phyloP scores from a whole-genome alignment of 2,888 invertebrate genomes.

The Dichetophora obliterata region DNA sequence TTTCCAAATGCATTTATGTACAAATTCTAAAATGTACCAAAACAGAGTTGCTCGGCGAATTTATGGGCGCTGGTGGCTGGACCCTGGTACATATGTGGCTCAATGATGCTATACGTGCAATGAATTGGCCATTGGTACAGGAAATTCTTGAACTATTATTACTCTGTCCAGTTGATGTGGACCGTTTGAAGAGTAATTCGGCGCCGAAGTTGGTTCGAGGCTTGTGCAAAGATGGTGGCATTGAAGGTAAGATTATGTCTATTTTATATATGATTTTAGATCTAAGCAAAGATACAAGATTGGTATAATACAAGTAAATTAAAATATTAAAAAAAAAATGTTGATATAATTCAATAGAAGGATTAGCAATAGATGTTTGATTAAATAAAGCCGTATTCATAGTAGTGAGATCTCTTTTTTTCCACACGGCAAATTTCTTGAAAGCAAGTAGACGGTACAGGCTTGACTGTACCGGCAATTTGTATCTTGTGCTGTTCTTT shows the following conservation, averaged over 20 bases:
- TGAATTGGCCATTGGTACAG: constrained; percentile 88
- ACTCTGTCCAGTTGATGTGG: constrained; percentile 90
- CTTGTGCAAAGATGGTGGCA: constrained; percentile 84
- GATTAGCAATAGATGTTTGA: too few species aligned
- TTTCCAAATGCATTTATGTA: constrained; percentile 95
- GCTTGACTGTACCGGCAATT: too few species aligned
- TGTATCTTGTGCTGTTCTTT: too few species aligned
- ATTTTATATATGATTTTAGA: background rate
- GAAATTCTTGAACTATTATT: constrained; percentile 88
- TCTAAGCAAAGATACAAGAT: too few species aligned
- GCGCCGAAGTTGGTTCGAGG: constrained; percentile 93
- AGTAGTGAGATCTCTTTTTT: too few species aligned
- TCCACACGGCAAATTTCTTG: too few species aligned
- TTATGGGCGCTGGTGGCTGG: constrained; percentile 95
- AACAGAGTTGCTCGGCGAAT: constrained; percentile 85
- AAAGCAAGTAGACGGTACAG: too few species aligned
- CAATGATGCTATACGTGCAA: constrained; percentile 84
- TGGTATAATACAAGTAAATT: too few species aligned
- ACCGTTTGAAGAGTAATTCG: constrained; percentile 89
- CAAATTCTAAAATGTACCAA: constrained; percentile 91
- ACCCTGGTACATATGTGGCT: constrained; percentile 91
- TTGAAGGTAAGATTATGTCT: constrained; percentile 77
- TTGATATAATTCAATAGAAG: too few species aligned
- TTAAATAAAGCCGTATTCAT: too few species aligned
- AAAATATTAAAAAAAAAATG: too few species aligned